Evolutionary conservation across 2,888 invertebrate species (phyloP), one percentile per base, ranked within the genome.

Genomic region (Leptinotarsa haldemani): DNA sequence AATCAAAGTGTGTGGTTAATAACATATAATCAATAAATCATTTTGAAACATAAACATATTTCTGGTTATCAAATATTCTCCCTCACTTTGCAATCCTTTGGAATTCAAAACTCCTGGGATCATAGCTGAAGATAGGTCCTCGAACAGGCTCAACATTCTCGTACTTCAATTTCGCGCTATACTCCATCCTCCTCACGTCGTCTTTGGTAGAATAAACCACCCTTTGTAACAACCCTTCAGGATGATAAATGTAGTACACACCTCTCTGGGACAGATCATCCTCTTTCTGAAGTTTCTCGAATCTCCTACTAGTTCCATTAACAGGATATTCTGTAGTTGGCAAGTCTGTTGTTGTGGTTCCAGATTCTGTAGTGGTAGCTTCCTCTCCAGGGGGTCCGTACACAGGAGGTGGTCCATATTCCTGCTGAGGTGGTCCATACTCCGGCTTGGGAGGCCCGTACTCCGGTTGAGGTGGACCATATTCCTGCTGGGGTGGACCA

Each of bases 181-280:
- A 92, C 47, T 90, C 92, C 92, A 92, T 92, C 71, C 91, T 91
- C 53, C 85, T 86, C 61, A 85, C 79, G 80, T 89, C 88, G 76
- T 89, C 87, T 18, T 86, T 85, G 82, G 92, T 91, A 74, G 89
- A 88, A 85, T 91, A 93, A 78, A 89, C 90, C 20, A 92, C 90
- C 73, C 90, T 88, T 81, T 93, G 92, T 2, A 92, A 88, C 78
- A 91, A 89, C 3, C 92, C 90, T 74, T 88, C 89, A 2, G 92
- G 92, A 73, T 92, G 87, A 50, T 92, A 89, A 9, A 93, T 88
- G 84, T 91, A 93, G 83, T 93, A 93, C 30, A 90, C 90, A 9
- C 75, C 77, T 50, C 68, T 70, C 50, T 76, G 71, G 7, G 73
- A 56, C 9, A 67, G 67, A 20, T 63, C 68, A 13, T 77, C 69